phyloP scores from a whole-genome alignment of 2,797 vertebrate species.

The Sebastes itinus region DNA sequence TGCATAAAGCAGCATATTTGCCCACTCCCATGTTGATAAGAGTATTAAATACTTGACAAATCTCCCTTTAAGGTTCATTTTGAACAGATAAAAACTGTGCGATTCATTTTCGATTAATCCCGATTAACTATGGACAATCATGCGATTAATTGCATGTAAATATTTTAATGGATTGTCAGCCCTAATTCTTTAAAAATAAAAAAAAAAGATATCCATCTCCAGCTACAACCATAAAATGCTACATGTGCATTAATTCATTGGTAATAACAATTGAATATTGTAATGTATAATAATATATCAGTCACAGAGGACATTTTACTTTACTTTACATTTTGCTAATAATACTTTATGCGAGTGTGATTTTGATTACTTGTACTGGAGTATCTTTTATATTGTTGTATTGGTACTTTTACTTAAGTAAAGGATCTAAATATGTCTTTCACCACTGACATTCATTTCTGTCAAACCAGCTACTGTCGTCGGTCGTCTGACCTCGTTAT shows the following conservation, averaged over 20 bases:
- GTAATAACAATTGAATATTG: not conserved
- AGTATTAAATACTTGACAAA: too few relatives aligned
- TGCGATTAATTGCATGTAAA: too few relatives aligned
- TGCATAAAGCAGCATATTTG: too few relatives aligned
- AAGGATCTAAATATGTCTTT: not conserved
- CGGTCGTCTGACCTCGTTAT: slow-evolving; percentile 13
- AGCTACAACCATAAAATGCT: not conserved
- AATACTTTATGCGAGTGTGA: not conserved
- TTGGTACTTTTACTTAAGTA: not conserved
- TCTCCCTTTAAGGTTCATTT: too few relatives aligned
- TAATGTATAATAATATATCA: not conserved
- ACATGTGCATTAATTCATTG: not conserved
- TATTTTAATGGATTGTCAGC: too few relatives aligned
- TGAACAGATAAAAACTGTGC: too few relatives aligned
- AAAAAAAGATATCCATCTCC: not conserved
- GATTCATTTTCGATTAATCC: too few relatives aligned
- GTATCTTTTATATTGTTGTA: not conserved
- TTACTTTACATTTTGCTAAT: not conserved
- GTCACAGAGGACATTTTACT: not conserved
- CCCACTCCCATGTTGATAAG: too few relatives aligned
- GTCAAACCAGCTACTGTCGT: not conserved
- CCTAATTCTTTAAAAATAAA: not conserved
- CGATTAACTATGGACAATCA: too few relatives aligned
- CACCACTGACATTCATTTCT: not conserved
- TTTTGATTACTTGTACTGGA: not conserved